Conservation (phyloP, 2,113 vertebrate genomes). For the Crotalus viridis region DNA sequence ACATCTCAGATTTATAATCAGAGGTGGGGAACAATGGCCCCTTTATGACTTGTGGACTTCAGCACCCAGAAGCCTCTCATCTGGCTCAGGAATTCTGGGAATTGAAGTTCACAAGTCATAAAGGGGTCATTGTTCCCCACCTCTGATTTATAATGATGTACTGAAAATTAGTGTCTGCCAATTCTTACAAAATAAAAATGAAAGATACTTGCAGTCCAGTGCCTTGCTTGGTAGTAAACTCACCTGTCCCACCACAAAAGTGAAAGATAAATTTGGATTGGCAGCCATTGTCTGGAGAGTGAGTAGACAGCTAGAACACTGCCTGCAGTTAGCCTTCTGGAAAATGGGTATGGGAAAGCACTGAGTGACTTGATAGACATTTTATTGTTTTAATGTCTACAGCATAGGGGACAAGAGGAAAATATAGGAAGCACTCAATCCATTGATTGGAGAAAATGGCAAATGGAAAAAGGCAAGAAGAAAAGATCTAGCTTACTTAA, state of each 20-base stretch:
- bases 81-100: neutral
- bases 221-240: neutral
- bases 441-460: neutral
- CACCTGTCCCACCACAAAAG: neutral
- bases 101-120: neutral
- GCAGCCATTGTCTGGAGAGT: neutral
- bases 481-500: neutral
- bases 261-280: neutral
- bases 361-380: neutral
- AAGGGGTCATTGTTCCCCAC: neutral
- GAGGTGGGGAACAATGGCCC: neutral
- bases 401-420: neutral
- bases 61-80: neutral
- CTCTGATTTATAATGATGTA: neutral
- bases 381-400: neutral
- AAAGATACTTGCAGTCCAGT: neutral
- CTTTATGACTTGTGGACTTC: neutral
- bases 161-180: neutral
- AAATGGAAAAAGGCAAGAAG: neutral
- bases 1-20: neutral
- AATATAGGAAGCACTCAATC: neutral
- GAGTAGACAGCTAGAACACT: neutral
- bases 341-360: neutral
- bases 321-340: neutral
- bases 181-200: neutral